These are phyloP conservation scores for Phyllostomus discolor DNA, from an alignment of 2,113 vertebrate species.

Conservation along the genomic window DNA sequence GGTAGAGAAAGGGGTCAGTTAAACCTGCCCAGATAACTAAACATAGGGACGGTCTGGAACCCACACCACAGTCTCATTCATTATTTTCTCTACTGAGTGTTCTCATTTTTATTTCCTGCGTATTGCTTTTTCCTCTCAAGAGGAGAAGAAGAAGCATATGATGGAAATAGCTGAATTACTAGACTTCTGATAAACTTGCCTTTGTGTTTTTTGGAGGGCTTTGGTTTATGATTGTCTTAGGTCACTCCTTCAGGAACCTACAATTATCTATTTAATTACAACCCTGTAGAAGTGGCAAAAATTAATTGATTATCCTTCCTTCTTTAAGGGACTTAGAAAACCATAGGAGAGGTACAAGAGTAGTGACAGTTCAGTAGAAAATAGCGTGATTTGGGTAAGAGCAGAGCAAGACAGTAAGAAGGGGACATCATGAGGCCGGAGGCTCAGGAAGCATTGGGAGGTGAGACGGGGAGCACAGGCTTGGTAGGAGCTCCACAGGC, in stretches of 20 bases:
- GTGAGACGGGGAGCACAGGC: background rate
- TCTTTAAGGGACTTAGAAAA: background rate
- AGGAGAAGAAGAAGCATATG: background rate
- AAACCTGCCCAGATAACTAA: background rate
- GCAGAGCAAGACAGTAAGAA: background rate
- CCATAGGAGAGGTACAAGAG: background rate
- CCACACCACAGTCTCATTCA: background rate
- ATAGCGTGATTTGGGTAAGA: background rate
- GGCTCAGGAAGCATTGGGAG: background rate
- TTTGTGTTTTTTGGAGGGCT: background rate
- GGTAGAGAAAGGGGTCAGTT: background rate
- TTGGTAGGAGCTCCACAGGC: background rate
- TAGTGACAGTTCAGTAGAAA: background rate
- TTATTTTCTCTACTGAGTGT: background rate
- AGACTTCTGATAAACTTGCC: background rate
- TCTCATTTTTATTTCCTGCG: background rate
- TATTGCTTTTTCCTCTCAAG: too few species aligned
- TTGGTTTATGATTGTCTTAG: background rate
- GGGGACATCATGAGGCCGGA: background rate
- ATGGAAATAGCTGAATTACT: background rate
- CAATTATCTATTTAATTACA: background rate
- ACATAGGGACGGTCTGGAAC: background rate
- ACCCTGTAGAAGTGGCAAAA: background rate
- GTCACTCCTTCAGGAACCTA: background rate
- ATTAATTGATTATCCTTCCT: background rate